Base-by-base conservation (phyloP, 53 echinoderm and acorn worm genomes). In the Hippasteria phrygiana region DNA sequence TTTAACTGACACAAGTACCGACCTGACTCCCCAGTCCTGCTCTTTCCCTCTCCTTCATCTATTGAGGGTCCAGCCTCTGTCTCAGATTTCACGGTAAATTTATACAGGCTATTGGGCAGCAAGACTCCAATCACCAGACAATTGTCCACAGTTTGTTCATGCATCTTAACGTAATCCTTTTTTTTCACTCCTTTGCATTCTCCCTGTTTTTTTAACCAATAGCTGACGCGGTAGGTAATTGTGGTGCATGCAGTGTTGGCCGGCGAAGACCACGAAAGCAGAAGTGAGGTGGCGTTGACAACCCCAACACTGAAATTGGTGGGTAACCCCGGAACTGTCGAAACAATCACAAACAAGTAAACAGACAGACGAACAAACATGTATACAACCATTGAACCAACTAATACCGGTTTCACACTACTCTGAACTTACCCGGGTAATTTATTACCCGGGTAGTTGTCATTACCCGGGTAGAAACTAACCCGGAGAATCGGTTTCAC, bases 251-350 rank as follows among this genome's bases (percentile, higher is more conserved):
- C 14, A 17, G 88, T 83, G 39, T 88, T 81, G 55, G 76, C 53
- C 20, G 92, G 92, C 16, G 63, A 50, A 31, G 66, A 82, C 92
- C 92, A 92, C 5, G 56, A 59, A 2, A 83, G 66, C 22, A 17
- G 80, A 29, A 92, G 82, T 32, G 88, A 73, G 28, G 83, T 88
- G 13, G 88, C 82, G 43, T 88, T 82, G 55, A 85, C 16, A 1
- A 53, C 11, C 17, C 4, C 3, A 40, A 69, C 37, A 24, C 0
- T 48, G 5, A 71, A 27, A 51, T 38, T 36, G 38, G 51, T 70
- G 4, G 70, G 70, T 46, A 16, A 4, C 37, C 69, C 85, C 16
- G 85, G 70, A 71, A 85, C 85, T 85, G 51, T 35, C 74, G 46
- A 74, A 74, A 39, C 28, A 7, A 46, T 70, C n/a, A 22, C 85